Evolutionary conservation across 2,113 vertebrate species (phyloP).

Genomic region (Tetrax tetrax): DNA sequence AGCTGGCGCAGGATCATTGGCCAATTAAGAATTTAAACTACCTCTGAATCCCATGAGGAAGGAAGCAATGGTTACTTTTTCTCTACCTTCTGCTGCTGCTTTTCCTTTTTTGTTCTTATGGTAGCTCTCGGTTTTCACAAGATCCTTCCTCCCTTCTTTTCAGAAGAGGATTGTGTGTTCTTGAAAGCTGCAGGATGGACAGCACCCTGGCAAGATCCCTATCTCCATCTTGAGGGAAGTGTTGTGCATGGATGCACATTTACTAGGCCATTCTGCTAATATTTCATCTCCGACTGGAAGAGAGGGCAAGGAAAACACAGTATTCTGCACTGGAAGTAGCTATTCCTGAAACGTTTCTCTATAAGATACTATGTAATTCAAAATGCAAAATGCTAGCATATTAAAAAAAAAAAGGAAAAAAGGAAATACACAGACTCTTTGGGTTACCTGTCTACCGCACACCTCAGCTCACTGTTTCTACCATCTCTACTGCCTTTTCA

Average conservation of each 20-base stretch:
- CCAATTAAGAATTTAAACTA: constrained; percentile 60
- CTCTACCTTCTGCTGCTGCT: not conserved
- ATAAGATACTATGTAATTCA: not conserved
- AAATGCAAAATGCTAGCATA: not conserved
- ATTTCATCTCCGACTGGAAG: not conserved
- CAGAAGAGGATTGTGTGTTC: not conserved
- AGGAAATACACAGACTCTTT: not conserved
- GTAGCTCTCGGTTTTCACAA: not conserved
- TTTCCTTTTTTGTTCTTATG: not conserved
- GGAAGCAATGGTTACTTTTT: not conserved
- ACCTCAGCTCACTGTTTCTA: not conserved
- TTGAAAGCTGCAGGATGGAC: constrained; percentile 29
- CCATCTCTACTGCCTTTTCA: not conserved
- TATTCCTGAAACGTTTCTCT: not conserved
- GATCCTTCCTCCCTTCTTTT: not conserved
- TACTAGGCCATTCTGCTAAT: not conserved
- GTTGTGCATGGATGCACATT: not conserved
- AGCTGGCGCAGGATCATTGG: constrained; percentile 8
- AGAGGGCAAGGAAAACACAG: not conserved
- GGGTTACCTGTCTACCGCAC: not conserved
- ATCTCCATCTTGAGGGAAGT: not conserved
- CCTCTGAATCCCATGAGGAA: constrained; percentile 29
- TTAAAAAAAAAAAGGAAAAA: not conserved
- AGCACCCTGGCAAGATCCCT: not conserved
- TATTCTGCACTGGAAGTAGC: not conserved